Evolutionary conservation across 2,113 vertebrate genomes (phyloP), one percentile per base, ranked within the genome.

Genomic region (Otus sunia): DNA sequence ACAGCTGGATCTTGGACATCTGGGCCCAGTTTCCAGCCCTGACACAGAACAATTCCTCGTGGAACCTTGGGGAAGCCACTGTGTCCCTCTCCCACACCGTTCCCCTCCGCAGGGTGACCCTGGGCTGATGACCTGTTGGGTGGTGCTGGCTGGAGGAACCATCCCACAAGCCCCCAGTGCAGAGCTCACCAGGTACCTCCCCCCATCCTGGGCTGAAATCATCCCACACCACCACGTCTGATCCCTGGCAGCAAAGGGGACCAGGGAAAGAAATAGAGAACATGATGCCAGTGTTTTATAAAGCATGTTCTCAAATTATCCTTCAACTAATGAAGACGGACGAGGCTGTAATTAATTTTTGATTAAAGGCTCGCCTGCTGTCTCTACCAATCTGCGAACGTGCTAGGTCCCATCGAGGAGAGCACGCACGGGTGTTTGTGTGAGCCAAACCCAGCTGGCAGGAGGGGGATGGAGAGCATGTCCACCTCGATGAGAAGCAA

Each of bases 281-380:
- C 69, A 32, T 0, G 5, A 50, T 5, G 22, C 36, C n/a, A 8
- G 23, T 27, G 59, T 79, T 92, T 77, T 49, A 50, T 47, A 93
- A 89, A 85, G 84, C 45, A 16, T 8, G 32, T 73, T 92, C 92
- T 79, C 91, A 72, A 97, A 88, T 93, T 94, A 85, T 74, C 86
- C 91, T 77, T 66, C 4, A 2, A 74, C 74, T 96, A 95, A 97
- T 29, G 36, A 95, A 96, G 85, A 96, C 3, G 11, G 94, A 95
- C 29, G 17, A 81, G 90, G 67, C 43, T 88, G 86, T 80, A 95
- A 96, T 92, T 95, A 92, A 83, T 59, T 93, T 92, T 63, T 97
- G 73, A 94, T 96, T 90, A 89, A 95, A 93, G 74, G 73, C 71
- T 95, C 4, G 11, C 86, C 86, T 91, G 94, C 73, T 93, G 92